Evolutionary conservation across 2,888 invertebrate species (phyloP).

Genomic region (Acanthosepion esculentum): DNA sequence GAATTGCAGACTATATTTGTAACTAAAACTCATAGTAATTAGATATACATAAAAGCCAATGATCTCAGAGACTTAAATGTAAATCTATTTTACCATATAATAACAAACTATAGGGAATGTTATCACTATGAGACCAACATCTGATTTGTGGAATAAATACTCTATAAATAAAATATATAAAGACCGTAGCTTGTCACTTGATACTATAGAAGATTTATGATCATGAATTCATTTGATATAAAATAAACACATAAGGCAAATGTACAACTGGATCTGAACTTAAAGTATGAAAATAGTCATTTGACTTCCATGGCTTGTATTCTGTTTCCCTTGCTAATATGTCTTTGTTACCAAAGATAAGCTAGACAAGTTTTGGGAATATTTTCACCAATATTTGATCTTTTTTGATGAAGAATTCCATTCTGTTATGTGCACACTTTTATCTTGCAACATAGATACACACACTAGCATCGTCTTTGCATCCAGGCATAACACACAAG

Average conservation of each 20-base stretch:
- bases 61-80: background rate
- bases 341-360: background rate
- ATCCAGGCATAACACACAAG: conserved; percentile 22
- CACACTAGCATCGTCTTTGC: conserved; percentile 4
- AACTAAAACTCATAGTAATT: background rate
- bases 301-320: background rate
- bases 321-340: background rate
- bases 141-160: background rate
- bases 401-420: conserved; percentile 1
- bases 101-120: background rate
- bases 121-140: conserved; percentile 8
- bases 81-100: background rate
- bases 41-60: background rate
- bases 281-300: background rate
- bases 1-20: background rate
- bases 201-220: background rate
- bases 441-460: background rate
- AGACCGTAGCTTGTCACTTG: background rate
- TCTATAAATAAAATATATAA: background rate
- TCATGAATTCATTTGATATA: background rate
- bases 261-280: background rate
- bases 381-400: conserved; percentile 33
- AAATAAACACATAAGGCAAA: background rate
- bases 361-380: background rate
- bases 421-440: background rate